phyloP scores from a whole-genome alignment of 2,113 vertebrate genomes.

The Cyanoderma ruficeps region DNA sequence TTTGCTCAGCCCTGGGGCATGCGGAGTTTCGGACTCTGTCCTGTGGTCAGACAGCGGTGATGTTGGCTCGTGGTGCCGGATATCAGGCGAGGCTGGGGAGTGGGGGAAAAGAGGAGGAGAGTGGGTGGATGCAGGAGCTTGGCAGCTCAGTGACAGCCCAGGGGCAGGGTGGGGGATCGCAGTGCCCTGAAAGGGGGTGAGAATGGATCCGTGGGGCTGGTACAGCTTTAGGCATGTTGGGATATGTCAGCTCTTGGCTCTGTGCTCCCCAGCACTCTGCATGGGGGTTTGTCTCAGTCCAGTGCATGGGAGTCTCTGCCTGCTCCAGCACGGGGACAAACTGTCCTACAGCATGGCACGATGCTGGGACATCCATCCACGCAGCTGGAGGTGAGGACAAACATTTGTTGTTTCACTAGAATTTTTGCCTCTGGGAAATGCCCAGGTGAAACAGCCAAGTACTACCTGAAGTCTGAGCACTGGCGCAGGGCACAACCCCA shows the following conservation, averaged over 20 bases:
- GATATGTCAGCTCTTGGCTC: neutral
- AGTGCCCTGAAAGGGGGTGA: neutral
- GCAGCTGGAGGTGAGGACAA: neutral
- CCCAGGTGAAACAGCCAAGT: neutral
- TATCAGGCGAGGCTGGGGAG: neutral
- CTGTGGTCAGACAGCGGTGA: neutral
- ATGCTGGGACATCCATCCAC: neutral
- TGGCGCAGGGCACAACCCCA: accelerated
- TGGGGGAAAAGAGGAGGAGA: neutral
- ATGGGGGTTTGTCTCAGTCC: neutral
- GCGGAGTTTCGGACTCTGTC: neutral
- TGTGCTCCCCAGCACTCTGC: neutral
- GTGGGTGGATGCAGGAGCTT: neutral
- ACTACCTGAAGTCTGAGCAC: accelerated
- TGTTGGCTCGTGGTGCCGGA: neutral
- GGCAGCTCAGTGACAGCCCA: neutral
- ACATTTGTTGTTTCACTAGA: neutral
- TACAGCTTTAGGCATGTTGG: neutral
- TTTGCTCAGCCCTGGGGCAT: constrained; percentile 7
- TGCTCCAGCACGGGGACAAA: neutral
- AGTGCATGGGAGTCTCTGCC: neutral
- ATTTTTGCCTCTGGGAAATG: neutral
- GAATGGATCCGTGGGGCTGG: neutral
- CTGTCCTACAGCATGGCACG: accelerated
- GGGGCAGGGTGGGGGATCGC: neutral